These are phyloP conservation scores for Dasyurus viverrinus DNA, from an alignment of 2,113 vertebrate genomes.

Conservation along the genomic window DNA sequence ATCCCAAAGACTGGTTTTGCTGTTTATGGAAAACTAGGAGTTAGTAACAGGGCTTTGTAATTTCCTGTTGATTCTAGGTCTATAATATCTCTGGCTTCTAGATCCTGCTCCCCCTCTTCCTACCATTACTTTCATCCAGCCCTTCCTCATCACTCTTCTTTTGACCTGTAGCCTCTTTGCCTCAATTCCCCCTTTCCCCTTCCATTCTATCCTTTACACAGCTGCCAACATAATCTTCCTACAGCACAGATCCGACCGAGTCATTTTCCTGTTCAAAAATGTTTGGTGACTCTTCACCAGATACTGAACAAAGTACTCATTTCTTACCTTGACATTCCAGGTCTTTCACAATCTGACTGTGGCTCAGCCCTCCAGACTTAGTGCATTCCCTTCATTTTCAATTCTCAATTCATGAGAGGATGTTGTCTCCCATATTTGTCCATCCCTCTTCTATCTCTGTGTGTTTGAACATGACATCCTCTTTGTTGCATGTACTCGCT, in stretches of 20 bases:
- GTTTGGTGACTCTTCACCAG: neutral
- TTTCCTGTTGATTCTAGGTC: neutral
- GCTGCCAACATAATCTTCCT: neutral
- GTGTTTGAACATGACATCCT: neutral
- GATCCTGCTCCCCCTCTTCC: neutral
- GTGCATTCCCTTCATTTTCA: neutral
- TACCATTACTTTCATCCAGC: neutral
- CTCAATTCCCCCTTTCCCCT: neutral
- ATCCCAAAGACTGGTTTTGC: no score
- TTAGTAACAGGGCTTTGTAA: neutral
- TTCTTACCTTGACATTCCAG: neutral
- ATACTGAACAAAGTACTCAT: neutral
- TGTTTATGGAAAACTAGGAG: neutral
- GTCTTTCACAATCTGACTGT: neutral
- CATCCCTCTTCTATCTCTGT: neutral
- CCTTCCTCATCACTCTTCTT: neutral
- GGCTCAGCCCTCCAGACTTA: neutral
- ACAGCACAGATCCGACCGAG: neutral
- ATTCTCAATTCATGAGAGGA: neutral
- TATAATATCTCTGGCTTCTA: neutral
- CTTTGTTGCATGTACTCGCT: neutral
- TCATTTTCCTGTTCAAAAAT: neutral
- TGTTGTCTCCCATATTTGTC: neutral
- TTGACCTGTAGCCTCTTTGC: neutral
- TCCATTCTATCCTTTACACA: neutral